Evolutionary conservation across 2,113 vertebrate genomes (phyloP).

Genomic region (Hassar affinis): DNA sequence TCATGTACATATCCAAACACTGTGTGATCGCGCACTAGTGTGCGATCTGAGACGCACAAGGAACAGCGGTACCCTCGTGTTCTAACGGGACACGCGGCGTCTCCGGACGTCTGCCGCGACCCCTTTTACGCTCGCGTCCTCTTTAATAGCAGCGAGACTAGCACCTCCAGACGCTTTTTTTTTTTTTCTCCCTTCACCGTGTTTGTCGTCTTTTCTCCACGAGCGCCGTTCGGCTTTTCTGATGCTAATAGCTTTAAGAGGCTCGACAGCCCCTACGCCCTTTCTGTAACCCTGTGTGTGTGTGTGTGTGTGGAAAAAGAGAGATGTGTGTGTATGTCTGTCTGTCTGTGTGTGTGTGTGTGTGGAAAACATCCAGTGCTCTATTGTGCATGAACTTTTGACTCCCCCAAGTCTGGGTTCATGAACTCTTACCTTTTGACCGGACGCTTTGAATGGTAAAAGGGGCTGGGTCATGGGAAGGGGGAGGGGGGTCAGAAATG

Average conservation of each 20-base stretch:
- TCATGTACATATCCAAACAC: background rate
- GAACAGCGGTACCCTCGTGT: no score
- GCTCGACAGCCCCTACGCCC: conserved; percentile 48
- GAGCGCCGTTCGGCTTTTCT: conserved; percentile 57
- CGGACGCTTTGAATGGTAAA: conserved; percentile 62
- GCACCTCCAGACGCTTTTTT: background rate
- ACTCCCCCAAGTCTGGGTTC: conserved; percentile 66
- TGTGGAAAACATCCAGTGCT: conserved; percentile 55
- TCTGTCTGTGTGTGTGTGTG: conserved; percentile 31
- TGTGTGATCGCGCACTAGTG: background rate
- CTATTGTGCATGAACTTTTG: conserved; percentile 66
- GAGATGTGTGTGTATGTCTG: background rate
- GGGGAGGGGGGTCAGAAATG: background rate
- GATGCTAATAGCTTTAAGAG: conserved; percentile 71
- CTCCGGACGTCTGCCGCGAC: background rate
- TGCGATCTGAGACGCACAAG: no score
- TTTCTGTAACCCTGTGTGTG: conserved; percentile 47
- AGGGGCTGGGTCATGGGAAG: conserved; percentile 51
- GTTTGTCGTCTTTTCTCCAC: conserved; percentile 45
- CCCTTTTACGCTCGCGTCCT: background rate
- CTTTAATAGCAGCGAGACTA: background rate
- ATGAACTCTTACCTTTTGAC: conserved; percentile 75
- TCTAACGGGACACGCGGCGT: background rate
- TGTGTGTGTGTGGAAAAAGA: background rate
- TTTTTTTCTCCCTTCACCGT: conserved; percentile 12